A percentile compares a stretch with the other conserved stretches of the same genome.
These are phyloP conservation scores for Gortyna flavago DNA, from an alignment of 2,888 invertebrate genomes.

Conservation along the genomic window DNA sequence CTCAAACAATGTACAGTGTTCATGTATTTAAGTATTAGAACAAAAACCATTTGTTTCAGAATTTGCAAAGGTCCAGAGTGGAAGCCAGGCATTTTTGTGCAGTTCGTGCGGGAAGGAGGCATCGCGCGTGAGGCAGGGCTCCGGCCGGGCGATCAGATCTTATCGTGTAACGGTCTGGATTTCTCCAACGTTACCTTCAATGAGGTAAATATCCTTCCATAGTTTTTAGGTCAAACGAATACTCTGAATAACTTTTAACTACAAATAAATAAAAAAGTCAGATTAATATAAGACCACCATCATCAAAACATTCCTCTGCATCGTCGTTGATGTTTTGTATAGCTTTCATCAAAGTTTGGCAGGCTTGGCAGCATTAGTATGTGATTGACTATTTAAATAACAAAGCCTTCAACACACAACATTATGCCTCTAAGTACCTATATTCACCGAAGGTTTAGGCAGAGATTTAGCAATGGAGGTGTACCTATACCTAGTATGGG, in stretches of 20 bases:
- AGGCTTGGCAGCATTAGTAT: not conserved
- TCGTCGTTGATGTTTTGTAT: not conserved
- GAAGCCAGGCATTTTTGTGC: constrained; percentile 96
- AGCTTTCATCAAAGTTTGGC: not conserved
- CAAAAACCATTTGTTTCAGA: constrained; percentile 81
- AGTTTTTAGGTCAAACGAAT: constrained; percentile 24
- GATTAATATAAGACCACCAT: not conserved
- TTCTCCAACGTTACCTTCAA: constrained; percentile 94
- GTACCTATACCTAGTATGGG: too few species aligned
- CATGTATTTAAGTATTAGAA: not conserved
- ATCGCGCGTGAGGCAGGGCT: constrained; percentile 96
- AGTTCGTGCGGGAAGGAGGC: constrained; percentile 97
- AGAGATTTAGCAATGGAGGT: not conserved
- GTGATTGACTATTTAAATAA: not conserved
- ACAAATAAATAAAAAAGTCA: not conserved
- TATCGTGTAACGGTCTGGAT: constrained; percentile 96
- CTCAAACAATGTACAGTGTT: not conserved
- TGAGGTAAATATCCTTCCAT: constrained; percentile 89
- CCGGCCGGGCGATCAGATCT: constrained; percentile 96
- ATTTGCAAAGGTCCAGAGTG: constrained; percentile 96
- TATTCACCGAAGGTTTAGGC: not conserved
- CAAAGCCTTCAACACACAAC: not conserved
- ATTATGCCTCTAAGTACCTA: not conserved
- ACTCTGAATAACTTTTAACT: not conserved
- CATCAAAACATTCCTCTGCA: not conserved